phyloP scores from a whole-genome alignment of 2,888 invertebrate species.

The Dioctria linearis region DNA sequence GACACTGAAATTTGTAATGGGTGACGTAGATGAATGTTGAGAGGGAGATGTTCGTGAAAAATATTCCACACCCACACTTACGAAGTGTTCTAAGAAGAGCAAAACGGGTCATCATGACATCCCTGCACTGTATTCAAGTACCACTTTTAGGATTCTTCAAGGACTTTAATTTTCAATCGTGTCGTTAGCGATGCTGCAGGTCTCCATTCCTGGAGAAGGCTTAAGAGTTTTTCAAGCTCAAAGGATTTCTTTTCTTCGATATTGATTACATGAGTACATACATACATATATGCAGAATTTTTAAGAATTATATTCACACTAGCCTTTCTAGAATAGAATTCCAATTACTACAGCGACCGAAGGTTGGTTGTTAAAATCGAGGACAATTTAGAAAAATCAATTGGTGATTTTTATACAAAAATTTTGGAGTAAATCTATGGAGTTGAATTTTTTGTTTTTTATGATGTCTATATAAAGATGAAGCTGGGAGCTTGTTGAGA shows the following conservation, averaged over 20 bases:
- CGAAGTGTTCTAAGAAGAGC: conserved; percentile 18
- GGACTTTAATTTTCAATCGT: conserved; percentile 55
- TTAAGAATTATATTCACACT: too few relatives aligned
- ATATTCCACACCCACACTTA: not conserved
- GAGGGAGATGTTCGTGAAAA: conserved; percentile 39
- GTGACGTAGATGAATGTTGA: conserved; percentile 8
- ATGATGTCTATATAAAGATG: too few relatives aligned
- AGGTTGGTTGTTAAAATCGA: too few relatives aligned
- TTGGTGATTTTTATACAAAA: too few relatives aligned
- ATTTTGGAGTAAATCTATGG: too few relatives aligned
- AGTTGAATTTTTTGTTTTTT: too few relatives aligned
- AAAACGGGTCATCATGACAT: conserved; percentile 22
- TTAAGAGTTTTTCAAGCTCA: conserved; percentile 27
- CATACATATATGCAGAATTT: not conserved
- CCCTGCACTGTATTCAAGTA: conserved; percentile 13
- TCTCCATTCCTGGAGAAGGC: conserved; percentile 2
- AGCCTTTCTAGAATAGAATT: too few relatives aligned
- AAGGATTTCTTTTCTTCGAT: conserved; percentile 48
- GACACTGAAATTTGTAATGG: not conserved
- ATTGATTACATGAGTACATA: conserved; percentile 38
- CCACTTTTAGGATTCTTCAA: conserved; percentile 39
- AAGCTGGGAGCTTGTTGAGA: too few relatives aligned
- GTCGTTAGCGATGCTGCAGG: conserved; percentile 49
- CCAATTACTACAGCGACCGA: too few relatives aligned
- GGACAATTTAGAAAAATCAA: too few relatives aligned